These are phyloP conservation scores for Sitodiplosis mosellana DNA, from an alignment of 1,140 invertebrate genomes.

Conservation along the genomic window DNA sequence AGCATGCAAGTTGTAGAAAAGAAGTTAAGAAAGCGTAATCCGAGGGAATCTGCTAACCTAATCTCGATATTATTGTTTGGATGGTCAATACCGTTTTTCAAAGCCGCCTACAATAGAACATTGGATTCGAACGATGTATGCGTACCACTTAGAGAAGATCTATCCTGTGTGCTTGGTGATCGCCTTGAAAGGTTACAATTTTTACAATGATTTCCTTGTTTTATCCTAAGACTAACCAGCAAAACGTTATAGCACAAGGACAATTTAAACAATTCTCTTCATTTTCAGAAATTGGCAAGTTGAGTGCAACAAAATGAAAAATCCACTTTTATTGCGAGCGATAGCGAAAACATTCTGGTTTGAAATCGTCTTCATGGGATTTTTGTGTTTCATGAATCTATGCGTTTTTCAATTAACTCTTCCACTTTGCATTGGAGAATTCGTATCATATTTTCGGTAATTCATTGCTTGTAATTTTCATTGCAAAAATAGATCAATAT, in stretches of 20 bases:
- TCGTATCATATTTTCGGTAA: slow-evolving; percentile 2
- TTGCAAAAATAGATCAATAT: too few species aligned
- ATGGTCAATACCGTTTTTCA: background rate
- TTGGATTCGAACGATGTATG: background rate
- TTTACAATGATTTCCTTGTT: too few species aligned
- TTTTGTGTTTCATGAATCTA: background rate
- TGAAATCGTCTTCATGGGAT: background rate
- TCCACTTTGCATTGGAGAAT: background rate
- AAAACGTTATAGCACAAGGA: too few species aligned
- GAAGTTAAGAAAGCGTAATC: too few species aligned
- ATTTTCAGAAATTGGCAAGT: background rate
- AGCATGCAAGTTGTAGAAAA: too few species aligned
- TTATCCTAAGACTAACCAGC: too few species aligned
- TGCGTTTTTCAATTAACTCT: background rate
- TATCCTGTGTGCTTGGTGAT: background rate
- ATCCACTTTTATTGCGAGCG: slow-evolving; percentile 1
- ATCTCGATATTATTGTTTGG: background rate
- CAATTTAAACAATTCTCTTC: too few species aligned
- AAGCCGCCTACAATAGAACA: background rate
- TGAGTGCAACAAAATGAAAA: background rate
- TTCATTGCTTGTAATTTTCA: too few species aligned
- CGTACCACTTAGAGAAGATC: background rate
- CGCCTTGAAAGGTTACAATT: background rate
- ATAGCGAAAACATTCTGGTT: slow-evolving; percentile 1
- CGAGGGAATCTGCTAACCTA: background rate